These are phyloP conservation scores for Brachionus asplanchnoidis DNA, from an alignment of 1,140 invertebrate species.

Conservation along the genomic window DNA sequence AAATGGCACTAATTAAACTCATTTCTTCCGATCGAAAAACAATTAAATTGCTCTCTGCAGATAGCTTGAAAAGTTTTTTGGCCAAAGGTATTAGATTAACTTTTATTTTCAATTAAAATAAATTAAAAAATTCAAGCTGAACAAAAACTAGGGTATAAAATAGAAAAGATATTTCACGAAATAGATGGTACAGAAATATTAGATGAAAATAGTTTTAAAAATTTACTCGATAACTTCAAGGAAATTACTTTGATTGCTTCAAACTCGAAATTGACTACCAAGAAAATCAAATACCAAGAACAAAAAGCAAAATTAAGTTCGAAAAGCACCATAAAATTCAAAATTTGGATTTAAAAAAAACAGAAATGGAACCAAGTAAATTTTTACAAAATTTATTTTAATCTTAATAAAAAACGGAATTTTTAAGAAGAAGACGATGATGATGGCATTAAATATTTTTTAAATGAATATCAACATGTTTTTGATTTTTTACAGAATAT, in stretches of 20 bases:
- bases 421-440: not conserved
- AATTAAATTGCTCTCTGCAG: not conserved
- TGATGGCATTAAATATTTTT: not conserved
- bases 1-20: not conserved
- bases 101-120: not conserved
- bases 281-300: too few species aligned
- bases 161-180: not conserved
- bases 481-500: not conserved
- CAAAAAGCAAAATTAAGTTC: not conserved
- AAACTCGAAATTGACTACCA: not conserved
- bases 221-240: not conserved
- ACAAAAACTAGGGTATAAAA: not conserved
- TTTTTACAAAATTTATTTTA: not conserved
- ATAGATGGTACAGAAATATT: not conserved
- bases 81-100: not conserved
- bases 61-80: not conserved
- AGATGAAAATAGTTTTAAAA: not conserved
- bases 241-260: not conserved
- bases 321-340: not conserved
- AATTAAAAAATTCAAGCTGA: not conserved
- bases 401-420: not conserved
- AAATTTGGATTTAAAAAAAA: not conserved
- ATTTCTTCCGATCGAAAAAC: not conserved
- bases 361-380: not conserved
- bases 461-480: not conserved